Conservation (phyloP, 2,888 invertebrate genomes). For the Dorcus parallelipipedus region DNA sequence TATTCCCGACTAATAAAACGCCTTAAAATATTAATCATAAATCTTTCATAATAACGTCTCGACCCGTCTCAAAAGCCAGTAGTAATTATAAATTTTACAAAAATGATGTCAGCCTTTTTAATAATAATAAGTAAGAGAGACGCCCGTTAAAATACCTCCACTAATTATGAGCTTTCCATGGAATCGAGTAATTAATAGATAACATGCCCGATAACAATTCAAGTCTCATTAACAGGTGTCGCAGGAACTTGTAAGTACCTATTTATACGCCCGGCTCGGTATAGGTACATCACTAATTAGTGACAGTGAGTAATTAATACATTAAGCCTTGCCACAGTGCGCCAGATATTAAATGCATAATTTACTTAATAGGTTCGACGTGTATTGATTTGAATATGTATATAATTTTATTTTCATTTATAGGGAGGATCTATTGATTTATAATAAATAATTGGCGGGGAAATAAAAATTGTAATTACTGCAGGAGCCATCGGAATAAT, state of each 20-base stretch:
- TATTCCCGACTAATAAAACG: no score
- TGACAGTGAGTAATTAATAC: constrained; percentile 23
- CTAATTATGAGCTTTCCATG: constrained; percentile 29
- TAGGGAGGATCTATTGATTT: no score
- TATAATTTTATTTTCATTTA: no score
- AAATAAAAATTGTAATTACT: no score
- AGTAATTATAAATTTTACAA: background rate
- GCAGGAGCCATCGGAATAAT: background rate
- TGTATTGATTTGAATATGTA: no score
- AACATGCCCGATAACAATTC: constrained; percentile 31
- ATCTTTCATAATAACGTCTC: no score
- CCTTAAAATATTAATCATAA: no score
- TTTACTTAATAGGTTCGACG: background rate
- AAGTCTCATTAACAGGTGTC: constrained; percentile 32
- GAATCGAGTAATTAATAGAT: constrained; percentile 34
- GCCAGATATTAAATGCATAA: background rate
- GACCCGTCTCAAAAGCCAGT: background rate
- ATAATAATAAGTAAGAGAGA: background rate
- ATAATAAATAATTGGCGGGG: no score
- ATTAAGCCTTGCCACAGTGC: constrained; percentile 2
- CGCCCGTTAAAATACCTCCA: constrained; percentile 9
- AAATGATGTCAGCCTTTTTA: background rate
- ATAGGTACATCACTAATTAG: constrained; percentile 23
- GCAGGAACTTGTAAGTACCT: constrained; percentile 5
- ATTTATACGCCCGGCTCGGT: constrained; percentile 4